Evolutionary conservation across 2,888 invertebrate species (phyloP).

Genomic region (Cephus pygmeus): DNA sequence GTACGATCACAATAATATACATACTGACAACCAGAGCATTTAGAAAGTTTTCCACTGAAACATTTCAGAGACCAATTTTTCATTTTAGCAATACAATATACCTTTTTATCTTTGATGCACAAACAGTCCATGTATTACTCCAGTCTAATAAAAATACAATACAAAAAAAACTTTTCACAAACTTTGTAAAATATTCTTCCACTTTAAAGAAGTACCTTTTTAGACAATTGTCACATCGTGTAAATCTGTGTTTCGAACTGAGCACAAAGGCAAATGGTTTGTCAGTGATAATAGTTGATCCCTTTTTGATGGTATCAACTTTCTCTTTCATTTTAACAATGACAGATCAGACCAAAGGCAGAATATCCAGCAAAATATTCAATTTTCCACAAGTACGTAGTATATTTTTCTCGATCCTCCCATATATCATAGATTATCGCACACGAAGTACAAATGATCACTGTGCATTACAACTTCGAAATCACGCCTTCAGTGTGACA

Average conservation of each 20-base stretch:
- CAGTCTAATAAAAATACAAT: neutral
- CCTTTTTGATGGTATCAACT: conserved; percentile 68
- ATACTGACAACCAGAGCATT: conserved; percentile 87
- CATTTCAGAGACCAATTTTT: neutral
- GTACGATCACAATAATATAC: conserved; percentile 83
- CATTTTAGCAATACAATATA: neutral
- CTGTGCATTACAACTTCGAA: neutral
- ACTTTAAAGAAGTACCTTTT: conserved; percentile 36
- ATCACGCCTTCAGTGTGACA: neutral
- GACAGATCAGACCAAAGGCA: neutral
- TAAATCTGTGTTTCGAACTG: conserved; percentile 76
- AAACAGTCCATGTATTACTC: neutral
- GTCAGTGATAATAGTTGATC: conserved; percentile 77
- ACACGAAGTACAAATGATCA: neutral
- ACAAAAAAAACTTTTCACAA: neutral
- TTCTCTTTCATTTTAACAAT: conserved; percentile 39
- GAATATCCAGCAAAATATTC: neutral
- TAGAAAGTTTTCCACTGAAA: conserved; percentile 77
- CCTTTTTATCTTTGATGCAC: neutral
- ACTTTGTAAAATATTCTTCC: neutral
- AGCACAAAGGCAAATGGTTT: conserved; percentile 82
- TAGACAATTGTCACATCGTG: conserved; percentile 81
- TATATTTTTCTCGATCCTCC: neutral
- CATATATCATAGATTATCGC: neutral
- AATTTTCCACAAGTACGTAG: neutral